These are phyloP conservation scores for Apostichopus parvimensis DNA, from an alignment of 35 echinoderm and acorn worm species.

Conservation along the genomic window DNA sequence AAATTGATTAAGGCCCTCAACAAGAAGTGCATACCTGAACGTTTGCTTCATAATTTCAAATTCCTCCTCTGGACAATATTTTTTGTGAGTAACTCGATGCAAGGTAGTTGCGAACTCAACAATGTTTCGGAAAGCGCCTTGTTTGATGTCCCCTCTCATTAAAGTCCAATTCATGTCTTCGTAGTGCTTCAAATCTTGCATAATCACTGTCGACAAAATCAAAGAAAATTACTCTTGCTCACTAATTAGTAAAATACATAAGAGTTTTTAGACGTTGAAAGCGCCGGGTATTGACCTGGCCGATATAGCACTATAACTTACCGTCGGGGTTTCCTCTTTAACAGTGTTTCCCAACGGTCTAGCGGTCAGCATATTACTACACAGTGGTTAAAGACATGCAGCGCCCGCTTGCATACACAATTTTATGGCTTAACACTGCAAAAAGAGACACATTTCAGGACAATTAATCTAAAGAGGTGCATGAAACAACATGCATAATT, in stretches of 20 bases:
- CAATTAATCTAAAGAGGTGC: no score
- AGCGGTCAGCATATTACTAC: not conserved
- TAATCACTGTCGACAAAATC: not conserved
- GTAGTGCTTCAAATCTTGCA: conserved; percentile 8
- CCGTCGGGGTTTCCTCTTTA: not conserved
- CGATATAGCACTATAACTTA: not conserved
- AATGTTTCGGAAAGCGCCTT: not conserved
- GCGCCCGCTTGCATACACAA: no score
- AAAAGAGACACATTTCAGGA: no score
- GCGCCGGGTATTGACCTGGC: not conserved
- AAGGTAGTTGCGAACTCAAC: not conserved
- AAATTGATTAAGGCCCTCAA: no score
- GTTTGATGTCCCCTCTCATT: not conserved
- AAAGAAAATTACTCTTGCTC: no score
- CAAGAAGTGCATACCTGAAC: not conserved
- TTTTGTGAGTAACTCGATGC: not conserved
- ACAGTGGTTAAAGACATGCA: not conserved
- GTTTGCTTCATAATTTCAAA: not conserved
- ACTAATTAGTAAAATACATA: not conserved
- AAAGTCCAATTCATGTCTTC: not conserved
- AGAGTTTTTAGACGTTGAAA: not conserved
- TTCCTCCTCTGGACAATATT: not conserved
- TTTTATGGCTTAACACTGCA: no score
- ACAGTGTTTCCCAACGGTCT: not conserved
- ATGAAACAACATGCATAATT: no score